A percentile compares a stretch with the other conserved stretches of the same genome.
These are phyloP conservation scores for Trichonephila clavata DNA, from an alignment of 1,140 invertebrate genomes.

Conservation along the genomic window DNA sequence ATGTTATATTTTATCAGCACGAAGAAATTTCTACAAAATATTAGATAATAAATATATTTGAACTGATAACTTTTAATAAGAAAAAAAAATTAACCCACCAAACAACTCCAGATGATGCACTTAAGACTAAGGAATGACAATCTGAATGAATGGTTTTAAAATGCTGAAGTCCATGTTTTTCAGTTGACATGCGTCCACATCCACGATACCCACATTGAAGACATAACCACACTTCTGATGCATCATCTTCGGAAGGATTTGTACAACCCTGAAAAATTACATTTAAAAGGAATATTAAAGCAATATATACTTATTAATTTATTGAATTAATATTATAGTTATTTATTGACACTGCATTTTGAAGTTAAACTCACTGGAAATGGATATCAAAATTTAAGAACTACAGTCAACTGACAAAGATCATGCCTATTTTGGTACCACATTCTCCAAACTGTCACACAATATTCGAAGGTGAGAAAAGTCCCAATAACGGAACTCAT, in stretches of 20 bases:
- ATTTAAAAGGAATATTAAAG: neutral
- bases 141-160: conserved; percentile 70
- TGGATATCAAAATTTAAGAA: no score
- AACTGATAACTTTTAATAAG: neutral
- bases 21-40: no score
- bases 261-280: conserved; percentile 36
- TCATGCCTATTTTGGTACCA: no score
- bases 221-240: conserved; percentile 69
- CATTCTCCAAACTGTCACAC: no score
- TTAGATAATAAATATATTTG: no score
- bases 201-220: conserved; percentile 66
- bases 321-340: neutral
- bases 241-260: neutral
- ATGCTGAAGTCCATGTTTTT: conserved; percentile 65
- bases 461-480: no score
- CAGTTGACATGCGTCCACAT: conserved; percentile 39
- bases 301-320: neutral
- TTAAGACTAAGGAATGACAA: conserved; percentile 67
- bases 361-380: no score
- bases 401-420: no score
- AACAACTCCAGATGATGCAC: conserved; percentile 43
- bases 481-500: no score
- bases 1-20: no score
- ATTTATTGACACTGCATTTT: no score
- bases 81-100: conserved; percentile 39